Conservation (phyloP, 1,140 invertebrate genomes). For the Calycopis cecrops region DNA sequence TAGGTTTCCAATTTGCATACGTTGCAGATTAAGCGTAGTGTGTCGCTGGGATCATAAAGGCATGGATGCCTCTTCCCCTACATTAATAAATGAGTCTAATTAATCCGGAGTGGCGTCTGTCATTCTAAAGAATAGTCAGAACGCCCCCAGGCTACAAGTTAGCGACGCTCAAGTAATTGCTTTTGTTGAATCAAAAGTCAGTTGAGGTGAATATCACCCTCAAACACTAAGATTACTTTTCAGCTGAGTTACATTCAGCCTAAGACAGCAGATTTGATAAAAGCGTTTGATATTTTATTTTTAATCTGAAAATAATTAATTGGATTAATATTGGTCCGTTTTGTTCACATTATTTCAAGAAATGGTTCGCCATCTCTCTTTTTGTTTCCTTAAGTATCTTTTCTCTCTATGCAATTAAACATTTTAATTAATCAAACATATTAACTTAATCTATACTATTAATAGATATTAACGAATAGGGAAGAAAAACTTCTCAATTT, state of each 20-base stretch:
- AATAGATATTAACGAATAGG: too few species aligned
- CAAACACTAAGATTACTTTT: constrained; percentile 13
- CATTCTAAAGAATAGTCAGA: constrained; percentile 64
- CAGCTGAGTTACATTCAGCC: not conserved
- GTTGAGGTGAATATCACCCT: constrained; percentile 12
- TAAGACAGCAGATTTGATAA: too few species aligned
- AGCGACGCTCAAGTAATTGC: constrained; percentile 53
- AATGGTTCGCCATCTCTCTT: too few species aligned
- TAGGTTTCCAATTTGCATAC: constrained; percentile 10
- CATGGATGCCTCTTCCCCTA: constrained; percentile 46
- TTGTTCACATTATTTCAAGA: too few species aligned
- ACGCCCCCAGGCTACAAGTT: constrained; percentile 43
- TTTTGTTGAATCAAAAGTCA: constrained; percentile 60
- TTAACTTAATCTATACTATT: too few species aligned
- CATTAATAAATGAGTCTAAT: constrained; percentile 65
- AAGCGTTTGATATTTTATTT: too few species aligned
- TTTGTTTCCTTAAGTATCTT: too few species aligned
- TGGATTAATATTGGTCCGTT: too few species aligned
- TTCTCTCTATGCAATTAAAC: too few species aligned
- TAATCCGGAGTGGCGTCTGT: constrained; percentile 65
- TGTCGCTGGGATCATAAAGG: constrained; percentile 28
- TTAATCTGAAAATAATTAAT: too few species aligned
- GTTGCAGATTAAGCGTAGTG: constrained; percentile 13
- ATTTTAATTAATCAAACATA: too few species aligned
- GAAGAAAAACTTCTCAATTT: too few species aligned